Percentiles rank a stretch among this genome's conserved stretches.
These are phyloP conservation scores for Entomobrya multifasciata DNA, from an alignment of 2,888 invertebrate species.

Conservation along the genomic window DNA sequence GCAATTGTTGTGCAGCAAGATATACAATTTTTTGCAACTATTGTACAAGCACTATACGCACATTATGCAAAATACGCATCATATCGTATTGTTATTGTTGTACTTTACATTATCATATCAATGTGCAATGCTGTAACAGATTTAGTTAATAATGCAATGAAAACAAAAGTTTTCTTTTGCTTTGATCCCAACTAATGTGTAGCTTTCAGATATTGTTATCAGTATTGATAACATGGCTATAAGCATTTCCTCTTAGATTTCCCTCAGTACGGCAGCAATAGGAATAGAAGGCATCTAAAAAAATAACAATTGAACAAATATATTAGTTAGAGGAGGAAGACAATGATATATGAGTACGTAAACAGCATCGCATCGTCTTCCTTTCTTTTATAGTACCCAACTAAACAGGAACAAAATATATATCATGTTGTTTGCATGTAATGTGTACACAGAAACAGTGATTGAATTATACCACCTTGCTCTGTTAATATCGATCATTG, in stretches of 20 bases:
- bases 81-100: neutral
- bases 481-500: conserved; percentile 24
- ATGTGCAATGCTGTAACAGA: neutral
- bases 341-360: neutral
- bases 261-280: conserved; percentile 22
- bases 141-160: conserved; percentile 2
- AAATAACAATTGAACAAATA: conserved; percentile 14
- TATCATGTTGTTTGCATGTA: neutral
- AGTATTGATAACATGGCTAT: conserved; percentile 41
- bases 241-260: conserved; percentile 66
- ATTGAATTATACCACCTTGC: neutral
- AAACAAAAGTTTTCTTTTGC: conserved; percentile 58
- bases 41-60: conserved; percentile 10
- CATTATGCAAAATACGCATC: conserved; percentile 37
- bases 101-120: neutral
- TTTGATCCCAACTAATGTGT: conserved; percentile 5
- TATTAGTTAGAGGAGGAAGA: conserved; percentile 15
- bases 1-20: conserved; percentile 34
- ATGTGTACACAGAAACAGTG: neutral
- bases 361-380: conserved; percentile 16
- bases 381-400: neutral
- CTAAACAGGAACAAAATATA: neutral
- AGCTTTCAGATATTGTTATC: conserved; percentile 59
- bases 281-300: neutral
- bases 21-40: neutral